Evolutionary conservation across 2,113 vertebrate genomes (phyloP), one percentile per base, ranked within the genome.

Genomic region (Zapus hudsonius): DNA sequence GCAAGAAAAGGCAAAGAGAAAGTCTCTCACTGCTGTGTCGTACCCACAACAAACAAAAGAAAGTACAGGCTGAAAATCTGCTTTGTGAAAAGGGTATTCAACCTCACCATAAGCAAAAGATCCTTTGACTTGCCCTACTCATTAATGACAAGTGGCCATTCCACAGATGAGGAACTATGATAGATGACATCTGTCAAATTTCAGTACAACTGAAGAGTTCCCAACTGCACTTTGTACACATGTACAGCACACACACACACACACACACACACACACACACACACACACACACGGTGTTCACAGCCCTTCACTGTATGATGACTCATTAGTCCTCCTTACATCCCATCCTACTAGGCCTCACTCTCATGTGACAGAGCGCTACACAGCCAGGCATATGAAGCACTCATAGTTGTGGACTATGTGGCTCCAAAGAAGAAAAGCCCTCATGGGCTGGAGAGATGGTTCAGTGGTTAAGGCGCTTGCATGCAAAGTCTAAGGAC

Each of bases 361-460:
- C 20, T 67, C 25, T 70, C 67, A 15, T 16, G 69, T 78, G 7
- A 74, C 8, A 85, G 33, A 38, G 79, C 42, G 79, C 4, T 66
- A 52, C 15, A 33, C 59, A 42, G 74, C 47, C 31, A 44, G n/a
- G 29, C 15, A 33, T 0, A 36, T 47, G 16, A 47, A 61, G 22
- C 13, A 61, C 15, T 3, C 3, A 0, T 20, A 8, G n/a, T 4
- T 8, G 20, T 17, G 15, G 47, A 52, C 7, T 0, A 64, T 47
- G 88, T 44, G 74, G n/a, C 25, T 27, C 86, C 20, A 61, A n/a
- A 64, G 2, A 38, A 7, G 63, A 61, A 79, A 40, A 42, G 3
- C 19, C 17, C 16, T 7, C 3, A 27, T 64, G n/a, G 12, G 12
- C 52, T 52, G 52, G 52, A 52, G 52, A n/a, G n/a, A n/a, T n/a